Base-by-base conservation (phyloP, 2,113 vertebrate genomes). In the Phalacrocorax pelagicus region DNA sequence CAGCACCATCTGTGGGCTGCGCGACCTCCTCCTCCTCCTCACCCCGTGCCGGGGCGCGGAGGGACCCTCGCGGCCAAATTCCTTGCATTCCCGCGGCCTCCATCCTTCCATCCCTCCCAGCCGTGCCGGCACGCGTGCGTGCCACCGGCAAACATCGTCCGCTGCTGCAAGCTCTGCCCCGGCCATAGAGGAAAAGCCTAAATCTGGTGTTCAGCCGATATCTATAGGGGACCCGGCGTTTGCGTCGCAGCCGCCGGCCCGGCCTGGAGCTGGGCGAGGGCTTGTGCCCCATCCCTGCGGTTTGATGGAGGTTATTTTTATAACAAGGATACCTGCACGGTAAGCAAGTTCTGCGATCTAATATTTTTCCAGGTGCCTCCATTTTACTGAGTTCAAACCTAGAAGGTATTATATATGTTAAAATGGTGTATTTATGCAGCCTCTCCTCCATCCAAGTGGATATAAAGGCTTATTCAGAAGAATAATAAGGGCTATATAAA, bases 381-480 rank as follows among this genome's bases (percentile, higher is more conserved):
- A 36, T 63, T 79, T 88, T 47, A 85, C 67, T 2, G 3, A 73
- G 79, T 15, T 52, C 30, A 92, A 90, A 71, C 52, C 69, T 73
- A 89, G 71, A 81, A 83, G 70, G 54, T 26, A 51, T 62, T 88
- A 26, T 69, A 27, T 81, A 84, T 24, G 30, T 92, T 81, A 44
- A 80, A 86, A 6, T 4, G 12, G 38, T 67, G 0, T 83, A 85
- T 93, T 94, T 77, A 81, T 65, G 78, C 80, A 95, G 83, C 84
- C 79, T 83, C 92, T 88, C 92, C 81, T 69, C 69, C 72, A 67
- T 94, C 91, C 92, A 88, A 95, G 75, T 51, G 95, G 87, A 88
- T 82, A 96, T 87, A 97, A 97, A 90, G 90, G 91, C 92, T 95
- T 86, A 96, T 97, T 97, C 95, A 96, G 94, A 67, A 75, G 95